Evolutionary conservation across 1,140 invertebrate species (phyloP).

Genomic region (Meloidogyne exigua): DNA sequence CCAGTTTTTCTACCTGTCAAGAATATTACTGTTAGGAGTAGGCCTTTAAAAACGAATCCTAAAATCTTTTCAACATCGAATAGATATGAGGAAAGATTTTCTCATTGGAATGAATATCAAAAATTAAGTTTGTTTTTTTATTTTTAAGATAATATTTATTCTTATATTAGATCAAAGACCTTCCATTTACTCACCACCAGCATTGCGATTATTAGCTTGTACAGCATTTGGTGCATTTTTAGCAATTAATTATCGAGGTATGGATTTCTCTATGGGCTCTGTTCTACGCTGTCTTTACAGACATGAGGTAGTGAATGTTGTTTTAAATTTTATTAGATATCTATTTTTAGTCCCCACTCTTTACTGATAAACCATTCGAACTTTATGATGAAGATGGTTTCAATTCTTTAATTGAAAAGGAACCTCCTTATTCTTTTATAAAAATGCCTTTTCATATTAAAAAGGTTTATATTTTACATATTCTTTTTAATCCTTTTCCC

Average conservation of each 20-base stretch:
- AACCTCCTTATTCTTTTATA: background rate
- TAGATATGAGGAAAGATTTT: background rate
- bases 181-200: background rate
- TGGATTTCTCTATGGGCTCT: background rate
- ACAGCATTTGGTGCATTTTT: constrained; percentile 27
- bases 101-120: constrained; percentile 22
- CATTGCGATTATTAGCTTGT: constrained; percentile 11
- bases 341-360: background rate
- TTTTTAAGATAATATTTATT: background rate
- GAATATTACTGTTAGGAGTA: background rate
- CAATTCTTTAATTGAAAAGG: background rate
- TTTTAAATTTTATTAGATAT: constrained; percentile 7
- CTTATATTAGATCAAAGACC: background rate
- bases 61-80: background rate
- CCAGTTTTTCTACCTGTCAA: background rate
- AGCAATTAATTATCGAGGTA: background rate
- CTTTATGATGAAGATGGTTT: background rate
- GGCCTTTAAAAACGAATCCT: background rate
- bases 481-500: background rate
- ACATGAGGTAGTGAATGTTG: background rate
- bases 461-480: background rate
- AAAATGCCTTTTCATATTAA: constrained; percentile 14
- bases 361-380: background rate
- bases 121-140: background rate
- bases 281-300: constrained; percentile 6